phyloP scores from a whole-genome alignment of 1,140 invertebrate species.

The Campoletis sonorensis region DNA sequence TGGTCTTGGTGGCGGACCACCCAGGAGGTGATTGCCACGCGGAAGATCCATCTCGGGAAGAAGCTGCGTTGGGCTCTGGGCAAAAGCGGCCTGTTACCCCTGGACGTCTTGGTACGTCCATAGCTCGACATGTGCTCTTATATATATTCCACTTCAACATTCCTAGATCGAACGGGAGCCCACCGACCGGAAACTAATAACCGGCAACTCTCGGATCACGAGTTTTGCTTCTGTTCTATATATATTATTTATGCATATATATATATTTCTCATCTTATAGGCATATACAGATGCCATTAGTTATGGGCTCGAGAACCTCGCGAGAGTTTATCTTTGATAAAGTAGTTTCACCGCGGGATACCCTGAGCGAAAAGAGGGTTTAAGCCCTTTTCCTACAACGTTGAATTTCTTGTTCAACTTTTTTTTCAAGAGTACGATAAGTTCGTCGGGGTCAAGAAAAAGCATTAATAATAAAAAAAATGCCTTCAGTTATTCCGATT shows the following conservation, averaged over 20 bases:
- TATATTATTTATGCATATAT: neutral
- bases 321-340: slow-evolving; percentile 34
- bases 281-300: neutral
- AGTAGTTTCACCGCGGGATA: slow-evolving; percentile 14
- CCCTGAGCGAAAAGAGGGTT: neutral
- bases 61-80: slow-evolving; percentile 28
- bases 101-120: neutral
- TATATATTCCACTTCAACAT: slow-evolving; percentile 54
- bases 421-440: no score
- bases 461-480: no score
- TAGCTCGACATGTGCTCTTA: neutral
- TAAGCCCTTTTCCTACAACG: no score
- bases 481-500: no score
- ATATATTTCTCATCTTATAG: neutral
- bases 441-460: no score
- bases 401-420: no score
- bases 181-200: slow-evolving; percentile 63
- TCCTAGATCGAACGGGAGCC: slow-evolving; percentile 63
- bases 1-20: slow-evolving; percentile 58
- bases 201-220: slow-evolving; percentile 33
- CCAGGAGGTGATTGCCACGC: slow-evolving; percentile 70
- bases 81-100: slow-evolving; percentile 17
- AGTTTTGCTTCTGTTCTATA: slow-evolving; percentile 42
- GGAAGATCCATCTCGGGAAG: slow-evolving; percentile 62
- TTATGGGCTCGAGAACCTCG: neutral